Conservation (phyloP, 1,140 invertebrate genomes). For the Drosophila pachea region DNA sequence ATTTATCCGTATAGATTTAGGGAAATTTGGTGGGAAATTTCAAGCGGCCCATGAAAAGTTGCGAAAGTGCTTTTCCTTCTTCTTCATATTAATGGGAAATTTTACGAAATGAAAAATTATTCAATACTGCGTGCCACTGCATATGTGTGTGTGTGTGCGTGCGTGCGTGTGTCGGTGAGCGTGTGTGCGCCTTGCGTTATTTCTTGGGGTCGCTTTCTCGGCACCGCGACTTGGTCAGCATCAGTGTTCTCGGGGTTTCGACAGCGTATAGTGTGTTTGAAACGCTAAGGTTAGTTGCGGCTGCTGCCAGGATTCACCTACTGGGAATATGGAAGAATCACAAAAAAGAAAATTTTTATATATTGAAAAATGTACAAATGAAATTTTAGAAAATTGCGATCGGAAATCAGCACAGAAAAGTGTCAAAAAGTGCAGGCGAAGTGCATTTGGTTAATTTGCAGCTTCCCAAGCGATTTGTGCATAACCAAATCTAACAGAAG, state of each 20-base stretch:
- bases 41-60: conserved; percentile 47
- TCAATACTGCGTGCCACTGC: conserved; percentile 54
- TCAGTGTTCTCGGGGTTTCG: conserved; percentile 80
- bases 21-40: conserved; percentile 68
- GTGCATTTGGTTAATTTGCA: conserved; percentile 24
- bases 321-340: conserved; percentile 8
- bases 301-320: conserved; percentile 61
- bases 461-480: conserved; percentile 9
- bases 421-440: conserved; percentile 56
- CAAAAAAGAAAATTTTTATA: conserved; percentile 3
- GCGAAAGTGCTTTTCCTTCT: conserved; percentile 65
- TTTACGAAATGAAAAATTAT: conserved; percentile 63
- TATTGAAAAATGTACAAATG: conserved; percentile 9
- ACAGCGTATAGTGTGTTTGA: conserved; percentile 79
- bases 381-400: conserved; percentile 15
- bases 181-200: conserved; percentile 54
- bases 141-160: conserved; percentile 25
- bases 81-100: conserved; percentile 70
- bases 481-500: conserved; percentile 11
- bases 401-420: conserved; percentile 24
- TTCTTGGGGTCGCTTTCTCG: conserved; percentile 69
- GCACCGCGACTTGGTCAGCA: conserved; percentile 69
- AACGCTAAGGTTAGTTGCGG: conserved; percentile 79
- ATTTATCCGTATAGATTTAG: conserved; percentile 4
- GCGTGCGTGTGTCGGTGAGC: conserved; percentile 28